Evolutionary conservation across 2,113 vertebrate genomes (phyloP), one percentile per base, ranked within the genome.

Genomic region (Limnothrissa miodon): DNA sequence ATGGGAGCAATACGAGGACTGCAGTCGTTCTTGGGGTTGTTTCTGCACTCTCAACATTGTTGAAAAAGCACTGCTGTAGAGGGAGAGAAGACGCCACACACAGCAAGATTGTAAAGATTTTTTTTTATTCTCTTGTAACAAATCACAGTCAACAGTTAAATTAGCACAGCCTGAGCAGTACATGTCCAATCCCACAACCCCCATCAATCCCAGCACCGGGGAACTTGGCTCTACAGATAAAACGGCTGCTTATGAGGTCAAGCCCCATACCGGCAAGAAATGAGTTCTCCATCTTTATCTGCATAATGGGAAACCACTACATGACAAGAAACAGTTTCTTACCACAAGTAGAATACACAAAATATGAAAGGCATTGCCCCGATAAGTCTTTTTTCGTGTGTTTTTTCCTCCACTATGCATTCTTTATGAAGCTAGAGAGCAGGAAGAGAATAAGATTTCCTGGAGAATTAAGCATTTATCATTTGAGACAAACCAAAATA

Each of bases 71-170:
- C 2, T 42, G 42, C 6, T 42, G 6, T 42, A 42, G 2, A 53
- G 21, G 51, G 19, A 5, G 19, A 4, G 23, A 23, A 6, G 51
- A 48, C 2, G 10, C 1, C 46, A 17, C 13, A 48, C 15, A 2
- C 10, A 48, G 33, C 15, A 15, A 70, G 39, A 79, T 1, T 42
- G 25, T 36, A 45, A 74, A 78, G 83, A n/a, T n/a, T n/a, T n/a
- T n/a, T n/a, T 88, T 89, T 84, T 62, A 80, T 80, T 88, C 45
- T 42, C 84, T 42, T 81, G 78, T 84, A 83, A 80, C 81, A 88
- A 88, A 87, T 84, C 78, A 80, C 81, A 85, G 19, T 84, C 81
- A 82, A 53, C 66, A 74, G 66, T 74, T 74, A 59, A 45, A 83
- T 84, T 59, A 83, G 70, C 80, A 82, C 66, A 44, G 45, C 45